phyloP scores from a whole-genome alignment of 2,888 invertebrate species.

The Tetragnatha montana region DNA sequence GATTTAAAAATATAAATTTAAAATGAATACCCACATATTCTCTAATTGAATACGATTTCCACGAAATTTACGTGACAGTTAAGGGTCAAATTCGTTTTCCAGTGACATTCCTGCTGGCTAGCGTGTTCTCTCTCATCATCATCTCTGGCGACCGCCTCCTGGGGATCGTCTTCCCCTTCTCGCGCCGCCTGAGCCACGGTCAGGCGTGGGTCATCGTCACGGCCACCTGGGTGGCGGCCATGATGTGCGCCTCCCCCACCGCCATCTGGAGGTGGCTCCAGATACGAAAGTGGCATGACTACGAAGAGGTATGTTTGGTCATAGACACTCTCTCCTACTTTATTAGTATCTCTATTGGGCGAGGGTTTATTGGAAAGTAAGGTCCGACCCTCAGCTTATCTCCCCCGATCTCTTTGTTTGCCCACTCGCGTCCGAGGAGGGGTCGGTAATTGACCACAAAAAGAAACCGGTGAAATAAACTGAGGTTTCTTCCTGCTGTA shows the following conservation, averaged over 20 bases:
- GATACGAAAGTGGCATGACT: slow-evolving; percentile 86
- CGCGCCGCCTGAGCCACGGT: slow-evolving; percentile 82
- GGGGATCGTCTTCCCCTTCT: slow-evolving; percentile 85
- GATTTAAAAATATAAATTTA: not conserved
- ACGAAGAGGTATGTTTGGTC: slow-evolving; percentile 79
- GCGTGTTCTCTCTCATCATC: slow-evolving; percentile 85
- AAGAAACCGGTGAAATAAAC: too few relatives aligned
- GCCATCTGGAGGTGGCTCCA: slow-evolving; percentile 76
- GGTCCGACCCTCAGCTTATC: too few relatives aligned
- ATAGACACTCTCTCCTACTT: not conserved
- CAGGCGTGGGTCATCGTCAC: slow-evolving; percentile 82
- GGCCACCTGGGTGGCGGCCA: slow-evolving; percentile 83
- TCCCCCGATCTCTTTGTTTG: too few relatives aligned
- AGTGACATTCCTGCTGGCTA: slow-evolving; percentile 85
- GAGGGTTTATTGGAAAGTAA: not conserved
- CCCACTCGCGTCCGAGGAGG: too few relatives aligned
- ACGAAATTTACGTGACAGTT: not conserved
- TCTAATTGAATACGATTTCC: not conserved
- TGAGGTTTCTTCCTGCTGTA: too few relatives aligned
- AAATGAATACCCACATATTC: not conserved
- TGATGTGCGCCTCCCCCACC: slow-evolving; percentile 79
- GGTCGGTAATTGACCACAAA: too few relatives aligned
- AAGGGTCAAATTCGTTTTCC: too few relatives aligned
- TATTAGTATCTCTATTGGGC: not conserved
- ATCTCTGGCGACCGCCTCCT: slow-evolving; percentile 90